A percentile compares a stretch with the other conserved stretches of the same genome.
These are phyloP conservation scores for Trichacis sp. DNA, from an alignment of 2,888 invertebrate species.

Conservation along the genomic window DNA sequence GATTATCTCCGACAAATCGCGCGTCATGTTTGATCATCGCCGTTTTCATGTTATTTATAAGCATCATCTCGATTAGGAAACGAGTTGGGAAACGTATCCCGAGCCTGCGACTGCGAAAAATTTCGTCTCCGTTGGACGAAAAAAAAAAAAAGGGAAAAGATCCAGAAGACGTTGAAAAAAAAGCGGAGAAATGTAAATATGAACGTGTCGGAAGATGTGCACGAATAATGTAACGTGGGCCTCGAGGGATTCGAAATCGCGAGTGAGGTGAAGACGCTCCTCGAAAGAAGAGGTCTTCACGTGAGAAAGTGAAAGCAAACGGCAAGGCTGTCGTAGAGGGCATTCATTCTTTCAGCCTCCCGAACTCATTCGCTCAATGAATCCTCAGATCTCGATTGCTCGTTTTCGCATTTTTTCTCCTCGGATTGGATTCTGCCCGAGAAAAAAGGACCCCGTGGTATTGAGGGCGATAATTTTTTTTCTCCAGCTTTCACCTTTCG, in stretches of 20 bases:
- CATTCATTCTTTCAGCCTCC: constrained; percentile 13
- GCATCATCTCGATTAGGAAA: not conserved
- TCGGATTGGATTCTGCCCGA: not conserved
- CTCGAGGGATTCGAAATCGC: not conserved
- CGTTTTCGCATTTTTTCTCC: not conserved
- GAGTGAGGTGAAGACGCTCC: constrained; percentile 32
- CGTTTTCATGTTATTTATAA: not conserved
- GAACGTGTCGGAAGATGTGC: not conserved
- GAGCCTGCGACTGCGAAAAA: no score
- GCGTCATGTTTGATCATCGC: not conserved
- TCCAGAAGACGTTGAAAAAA: not conserved
- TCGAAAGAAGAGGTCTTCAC: constrained; percentile 37
- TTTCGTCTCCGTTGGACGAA: not conserved
- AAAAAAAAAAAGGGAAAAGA: not conserved
- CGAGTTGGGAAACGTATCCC: not conserved
- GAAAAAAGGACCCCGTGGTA: not conserved
- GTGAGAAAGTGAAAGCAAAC: constrained; percentile 44
- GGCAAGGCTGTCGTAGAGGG: constrained; percentile 39
- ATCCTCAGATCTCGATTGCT: not conserved
- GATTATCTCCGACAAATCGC: not conserved
- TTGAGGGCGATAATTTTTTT: no score
- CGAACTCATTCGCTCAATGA: constrained; percentile 5
- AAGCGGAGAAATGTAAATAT: not conserved
- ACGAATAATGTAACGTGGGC: not conserved
- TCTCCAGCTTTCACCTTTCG: no score